Base-by-base conservation (phyloP, 1,140 invertebrate genomes). In the Cotesia vestalis region DNA sequence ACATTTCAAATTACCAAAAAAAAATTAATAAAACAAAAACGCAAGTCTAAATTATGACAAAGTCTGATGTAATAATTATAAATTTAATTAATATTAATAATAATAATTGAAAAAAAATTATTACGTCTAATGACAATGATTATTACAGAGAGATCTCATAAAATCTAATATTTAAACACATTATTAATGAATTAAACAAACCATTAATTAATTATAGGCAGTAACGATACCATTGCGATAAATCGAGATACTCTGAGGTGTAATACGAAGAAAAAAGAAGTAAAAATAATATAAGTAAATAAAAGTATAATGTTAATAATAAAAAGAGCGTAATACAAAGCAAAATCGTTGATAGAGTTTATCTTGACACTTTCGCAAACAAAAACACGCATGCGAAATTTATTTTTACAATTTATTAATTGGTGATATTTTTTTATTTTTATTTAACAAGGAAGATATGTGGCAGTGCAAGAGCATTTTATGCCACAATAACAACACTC, bases 291-390 rank as follows among this genome's bases (percentile, higher is more conserved):
- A 27, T 27, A 2, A 27, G 27, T 27, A 27, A 63, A 62, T 4
- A 63, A 35, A 63, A 62, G 46, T 27, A 71, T 51, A 36, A 52
- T 46, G 40, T 60, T 27, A 14, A 69, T 46, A 38, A 61, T 51
- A 38, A 38, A 8, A 57, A 61, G 57, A 60, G 17, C 12, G 4
- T 35, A 61, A 63, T 63, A 17, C 14, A 66, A 20, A 53, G 40
- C 63, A 34, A 66, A 51, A 11, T 27, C 27, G 20, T 66, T 36
- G 20, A 53, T 40, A 66, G 63, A 66, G 63, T 53, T 17, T 51
- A 52, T 61, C 64, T 72, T 35, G 59, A 67, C 57, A 72, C 67
- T 66, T 70, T 53, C 68, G 67, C 38, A 59, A 66, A 73, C 68
- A 68, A 57, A 73, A 66, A 64, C 63, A 70, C 74, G 60, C 61